These are phyloP conservation scores for Ciona savignyi DNA, from an alignment of 23 tunicate genomes.

Conservation along the genomic window DNA sequence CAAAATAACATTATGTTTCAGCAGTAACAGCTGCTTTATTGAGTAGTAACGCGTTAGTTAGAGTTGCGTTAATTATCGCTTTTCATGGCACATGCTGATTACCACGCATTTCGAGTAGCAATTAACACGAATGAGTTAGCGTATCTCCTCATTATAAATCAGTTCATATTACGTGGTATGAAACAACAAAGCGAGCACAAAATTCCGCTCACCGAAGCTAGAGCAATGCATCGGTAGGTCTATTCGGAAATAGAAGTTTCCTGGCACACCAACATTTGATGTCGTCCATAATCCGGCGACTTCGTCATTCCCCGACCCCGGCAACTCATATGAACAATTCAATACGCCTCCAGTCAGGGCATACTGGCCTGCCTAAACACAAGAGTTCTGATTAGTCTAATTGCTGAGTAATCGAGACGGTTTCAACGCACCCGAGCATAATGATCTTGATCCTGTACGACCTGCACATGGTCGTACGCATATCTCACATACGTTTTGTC, in stretches of 20 bases:
- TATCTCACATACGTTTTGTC: constrained; percentile 13
- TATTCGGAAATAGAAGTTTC: constrained; percentile 15
- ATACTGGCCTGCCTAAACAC: constrained; percentile 39
- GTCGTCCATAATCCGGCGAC: neutral
- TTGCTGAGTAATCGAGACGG: neutral
- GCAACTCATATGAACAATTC: constrained; percentile 24
- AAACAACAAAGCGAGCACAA: too few relatives aligned
- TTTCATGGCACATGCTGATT: neutral
- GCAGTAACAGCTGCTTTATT: too few relatives aligned
- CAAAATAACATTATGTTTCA: too few relatives aligned
- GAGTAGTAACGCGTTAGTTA: too few relatives aligned
- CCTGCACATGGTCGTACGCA: constrained; percentile 1
- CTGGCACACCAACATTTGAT: constrained; percentile 1
- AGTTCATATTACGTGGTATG: too few relatives aligned
- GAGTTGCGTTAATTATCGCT: neutral
- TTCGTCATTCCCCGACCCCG: constrained; percentile 26
- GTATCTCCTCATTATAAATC: too few relatives aligned
- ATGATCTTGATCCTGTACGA: neutral
- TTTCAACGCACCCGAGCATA: constrained; percentile 10
- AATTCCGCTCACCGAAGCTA: constrained; percentile 27
- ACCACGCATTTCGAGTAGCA: neutral
- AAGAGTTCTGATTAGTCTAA: neutral
- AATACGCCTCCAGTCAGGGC: constrained; percentile 23
- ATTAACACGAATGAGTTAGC: neutral
- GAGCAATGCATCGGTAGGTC: constrained; percentile 53